phyloP scores from a whole-genome alignment of 2,113 vertebrate species.

The Gopherus evgoodei region DNA sequence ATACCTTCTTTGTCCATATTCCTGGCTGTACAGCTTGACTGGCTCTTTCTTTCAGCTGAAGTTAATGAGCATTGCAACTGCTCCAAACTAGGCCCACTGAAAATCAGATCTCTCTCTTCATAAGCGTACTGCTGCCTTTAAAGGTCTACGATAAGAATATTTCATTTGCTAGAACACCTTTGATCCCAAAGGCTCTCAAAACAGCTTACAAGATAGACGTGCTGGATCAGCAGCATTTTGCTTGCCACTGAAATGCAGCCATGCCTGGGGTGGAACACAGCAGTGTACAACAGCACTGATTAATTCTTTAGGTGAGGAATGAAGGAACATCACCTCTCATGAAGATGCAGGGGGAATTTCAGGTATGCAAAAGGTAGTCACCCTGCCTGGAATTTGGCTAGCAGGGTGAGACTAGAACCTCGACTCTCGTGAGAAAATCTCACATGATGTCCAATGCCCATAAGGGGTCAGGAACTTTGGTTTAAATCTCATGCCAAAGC shows the following conservation, averaged over 20 bases:
- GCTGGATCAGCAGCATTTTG: background rate
- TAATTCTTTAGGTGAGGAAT: fast-evolving
- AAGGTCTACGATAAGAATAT: slow-evolving; percentile 17
- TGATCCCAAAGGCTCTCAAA: background rate
- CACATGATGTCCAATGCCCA: background rate
- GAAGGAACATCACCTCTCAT: background rate
- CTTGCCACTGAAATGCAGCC: background rate
- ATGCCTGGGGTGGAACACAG: background rate
- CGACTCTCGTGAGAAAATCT: background rate
- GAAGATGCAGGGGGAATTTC: background rate
- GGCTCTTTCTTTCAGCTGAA: background rate
- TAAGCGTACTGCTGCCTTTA: slow-evolving; percentile 38
- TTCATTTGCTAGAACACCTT: slow-evolving; percentile 20
- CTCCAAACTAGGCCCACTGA: slow-evolving; percentile 48
- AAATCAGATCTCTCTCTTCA: slow-evolving; percentile 31
- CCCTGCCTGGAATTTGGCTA: background rate
- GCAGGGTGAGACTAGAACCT: background rate
- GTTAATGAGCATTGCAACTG: slow-evolving; percentile 47
- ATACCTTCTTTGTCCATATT: background rate
- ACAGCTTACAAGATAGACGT: fast-evolving
- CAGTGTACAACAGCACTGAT: fast-evolving
- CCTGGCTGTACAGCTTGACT: background rate
- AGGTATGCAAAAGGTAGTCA: background rate
- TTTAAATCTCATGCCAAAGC: background rate
- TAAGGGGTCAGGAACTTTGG: background rate